Evolutionary conservation across 2,888 invertebrate genomes (phyloP).

Genomic region (Dorcus hopei): DNA sequence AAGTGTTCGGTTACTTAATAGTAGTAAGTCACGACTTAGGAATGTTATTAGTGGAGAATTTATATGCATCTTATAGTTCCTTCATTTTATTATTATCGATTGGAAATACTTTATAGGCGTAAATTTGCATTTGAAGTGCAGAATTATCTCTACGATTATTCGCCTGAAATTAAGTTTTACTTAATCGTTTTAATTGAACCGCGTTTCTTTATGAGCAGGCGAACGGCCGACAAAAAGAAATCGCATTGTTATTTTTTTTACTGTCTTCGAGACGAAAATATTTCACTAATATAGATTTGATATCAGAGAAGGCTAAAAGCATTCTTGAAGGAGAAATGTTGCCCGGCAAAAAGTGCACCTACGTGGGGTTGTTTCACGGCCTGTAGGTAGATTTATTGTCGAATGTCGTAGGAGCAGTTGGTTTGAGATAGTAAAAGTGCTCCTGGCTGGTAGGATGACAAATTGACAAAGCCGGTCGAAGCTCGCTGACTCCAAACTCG

Average conservation of each 20-base stretch:
- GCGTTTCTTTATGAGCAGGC: background rate
- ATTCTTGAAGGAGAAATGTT: constrained; percentile 15
- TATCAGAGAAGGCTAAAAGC: constrained; percentile 17
- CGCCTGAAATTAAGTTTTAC: background rate
- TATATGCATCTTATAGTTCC: no score
- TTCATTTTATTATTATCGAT: no score
- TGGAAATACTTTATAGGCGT: no score
- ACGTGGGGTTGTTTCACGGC: constrained; percentile 7
- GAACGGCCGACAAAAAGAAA: background rate
- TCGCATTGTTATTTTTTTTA: background rate
- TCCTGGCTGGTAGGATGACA: constrained; percentile 31
- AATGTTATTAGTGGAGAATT: no score
- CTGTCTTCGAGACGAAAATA: background rate
- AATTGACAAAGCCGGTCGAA: constrained; percentile 30
- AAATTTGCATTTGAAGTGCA: no score
- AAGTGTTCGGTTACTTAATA: no score
- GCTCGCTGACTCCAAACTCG: constrained; percentile 27
- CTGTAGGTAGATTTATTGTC: constrained; percentile 14
- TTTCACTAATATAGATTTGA: constrained; percentile 20
- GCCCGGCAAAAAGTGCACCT: constrained; percentile 5
- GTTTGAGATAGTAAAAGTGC: constrained; percentile 16
- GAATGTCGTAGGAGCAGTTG: constrained; percentile 18
- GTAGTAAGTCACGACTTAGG: no score
- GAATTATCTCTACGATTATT: no score
- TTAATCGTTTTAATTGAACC: background rate